Evolutionary conservation across 2,797 vertebrate genomes (phyloP).

Genomic region (Okamejei kenojei): DNA sequence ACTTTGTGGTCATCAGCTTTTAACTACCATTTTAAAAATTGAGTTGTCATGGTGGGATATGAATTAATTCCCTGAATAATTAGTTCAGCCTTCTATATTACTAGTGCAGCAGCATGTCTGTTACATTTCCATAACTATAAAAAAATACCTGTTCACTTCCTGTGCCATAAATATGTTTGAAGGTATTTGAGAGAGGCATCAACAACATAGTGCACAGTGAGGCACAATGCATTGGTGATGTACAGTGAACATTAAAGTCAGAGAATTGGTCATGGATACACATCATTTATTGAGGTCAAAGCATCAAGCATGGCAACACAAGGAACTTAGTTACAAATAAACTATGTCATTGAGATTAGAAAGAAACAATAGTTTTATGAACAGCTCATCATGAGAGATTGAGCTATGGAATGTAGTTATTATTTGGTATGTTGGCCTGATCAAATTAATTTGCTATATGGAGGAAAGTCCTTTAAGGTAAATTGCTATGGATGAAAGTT

Average conservation of each 20-base stretch:
- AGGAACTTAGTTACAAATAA: too few relatives aligned
- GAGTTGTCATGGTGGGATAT: not conserved
- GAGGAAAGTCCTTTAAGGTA: not conserved
- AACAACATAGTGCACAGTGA: not conserved
- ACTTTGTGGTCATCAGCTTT: not conserved
- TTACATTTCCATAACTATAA: not conserved
- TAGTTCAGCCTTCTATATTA: not conserved
- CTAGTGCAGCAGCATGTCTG: not conserved
- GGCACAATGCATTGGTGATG: not conserved
- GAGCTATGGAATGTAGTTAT: not conserved
- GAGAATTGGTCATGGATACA: not conserved
- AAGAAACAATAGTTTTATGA: not conserved
- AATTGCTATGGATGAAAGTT: not conserved
- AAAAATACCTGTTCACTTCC: not conserved
- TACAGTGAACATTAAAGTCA: not conserved
- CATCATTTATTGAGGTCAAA: not conserved
- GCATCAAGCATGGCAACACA: not conserved
- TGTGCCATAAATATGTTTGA: not conserved
- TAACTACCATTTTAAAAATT: not conserved
- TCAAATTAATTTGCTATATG: not conserved
- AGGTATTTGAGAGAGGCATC: not conserved
- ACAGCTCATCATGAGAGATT: not conserved
- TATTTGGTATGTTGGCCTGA: not conserved
- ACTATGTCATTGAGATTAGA: too few relatives aligned
- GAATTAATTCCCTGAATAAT: not conserved